Percentiles rank a stretch among this genome's conserved stretches.
These are phyloP conservation scores for Babyrousa celebensis DNA, from an alignment of 2,797 vertebrate species.

Conservation along the genomic window DNA sequence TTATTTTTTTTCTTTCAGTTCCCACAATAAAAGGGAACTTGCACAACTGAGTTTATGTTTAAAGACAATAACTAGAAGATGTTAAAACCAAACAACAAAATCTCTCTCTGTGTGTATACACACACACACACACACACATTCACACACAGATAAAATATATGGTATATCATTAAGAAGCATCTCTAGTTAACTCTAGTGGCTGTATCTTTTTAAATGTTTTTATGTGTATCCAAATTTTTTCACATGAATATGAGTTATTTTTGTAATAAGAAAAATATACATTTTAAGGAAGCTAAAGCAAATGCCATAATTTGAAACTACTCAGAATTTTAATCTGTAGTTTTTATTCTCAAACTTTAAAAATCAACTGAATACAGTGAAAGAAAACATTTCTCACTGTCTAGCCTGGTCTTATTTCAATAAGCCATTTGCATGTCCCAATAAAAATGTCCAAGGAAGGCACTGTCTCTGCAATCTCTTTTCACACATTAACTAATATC, in stretches of 20 bases:
- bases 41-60: not conserved
- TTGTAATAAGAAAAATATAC: constrained; percentile 9
- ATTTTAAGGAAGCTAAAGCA: constrained; percentile 23
- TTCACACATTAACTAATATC: not conserved
- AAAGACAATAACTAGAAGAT: not conserved
- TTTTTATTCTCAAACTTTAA: constrained; percentile 58
- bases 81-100: constrained; percentile 1
- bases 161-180: not conserved
- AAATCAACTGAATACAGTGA: constrained; percentile 42
- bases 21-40: not conserved
- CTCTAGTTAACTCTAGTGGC: not conserved
- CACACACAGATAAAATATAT: not conserved
- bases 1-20: not conserved
- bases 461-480: not conserved
- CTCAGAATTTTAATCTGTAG: not conserved
- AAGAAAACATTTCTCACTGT: constrained; percentile 58
- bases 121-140: not conserved
- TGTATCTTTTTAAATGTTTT: constrained; percentile 15
- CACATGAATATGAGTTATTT: constrained; percentile 55
- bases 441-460: constrained; percentile 50
- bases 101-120: not conserved
- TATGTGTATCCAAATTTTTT: constrained; percentile 51
- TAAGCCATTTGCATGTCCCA: constrained; percentile 12
- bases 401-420: constrained; percentile 54
- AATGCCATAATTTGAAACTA: constrained; percentile 56